Evolutionary conservation across 2,113 vertebrate species (phyloP).

Genomic region (Sigmodon hispidus): DNA sequence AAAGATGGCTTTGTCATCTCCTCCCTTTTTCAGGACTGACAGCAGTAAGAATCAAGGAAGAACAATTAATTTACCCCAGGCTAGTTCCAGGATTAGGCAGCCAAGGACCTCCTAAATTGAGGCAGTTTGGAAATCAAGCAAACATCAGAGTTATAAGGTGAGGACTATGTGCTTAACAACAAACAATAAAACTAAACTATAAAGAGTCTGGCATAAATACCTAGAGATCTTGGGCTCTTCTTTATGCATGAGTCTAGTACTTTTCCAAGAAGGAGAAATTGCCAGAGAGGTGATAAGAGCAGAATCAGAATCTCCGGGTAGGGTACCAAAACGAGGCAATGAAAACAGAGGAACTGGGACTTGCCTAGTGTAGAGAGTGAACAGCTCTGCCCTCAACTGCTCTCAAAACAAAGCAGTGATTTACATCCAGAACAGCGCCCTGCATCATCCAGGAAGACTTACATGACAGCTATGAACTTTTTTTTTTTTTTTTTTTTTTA

Average conservation of each 20-base stretch:
- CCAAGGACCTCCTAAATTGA: background rate
- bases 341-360: background rate
- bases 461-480: background rate
- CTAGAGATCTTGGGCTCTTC: background rate
- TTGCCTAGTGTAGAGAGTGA: background rate
- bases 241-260: background rate
- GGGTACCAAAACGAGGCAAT: background rate
- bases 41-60: too few relatives aligned
- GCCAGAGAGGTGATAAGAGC: background rate
- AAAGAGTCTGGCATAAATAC: background rate
- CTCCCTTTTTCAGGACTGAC: background rate
- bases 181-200: constrained; percentile 21
- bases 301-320: background rate
- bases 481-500: background rate
- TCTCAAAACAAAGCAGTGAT: background rate
- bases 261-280: background rate
- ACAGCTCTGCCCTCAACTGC: background rate
- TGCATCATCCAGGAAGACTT: background rate
- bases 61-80: fast-evolving
- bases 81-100: background rate
- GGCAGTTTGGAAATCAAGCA: background rate
- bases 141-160: background rate
- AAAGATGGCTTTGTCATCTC: background rate
- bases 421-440: background rate
- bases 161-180: background rate